Evolutionary conservation across 2,888 invertebrate species (phyloP), one percentile per base, ranked within the genome.

Genomic region (Caenorhabditis zanzibari): DNA sequence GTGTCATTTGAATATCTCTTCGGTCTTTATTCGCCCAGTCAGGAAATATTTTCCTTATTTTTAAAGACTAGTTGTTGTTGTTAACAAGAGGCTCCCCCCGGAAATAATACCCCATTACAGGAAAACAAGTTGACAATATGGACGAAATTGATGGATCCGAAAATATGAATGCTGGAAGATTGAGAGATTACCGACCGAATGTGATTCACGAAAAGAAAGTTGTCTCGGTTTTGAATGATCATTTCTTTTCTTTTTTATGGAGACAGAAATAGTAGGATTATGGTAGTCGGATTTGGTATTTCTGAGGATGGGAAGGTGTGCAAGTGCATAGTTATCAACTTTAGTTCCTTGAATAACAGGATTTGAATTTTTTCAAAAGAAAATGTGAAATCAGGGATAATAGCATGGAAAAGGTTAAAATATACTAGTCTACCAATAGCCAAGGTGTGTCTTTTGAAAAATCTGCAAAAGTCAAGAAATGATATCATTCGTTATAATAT

Each of bases 91-190:
- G n/a, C n/a, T n/a, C n/a, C n/a, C n/a, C n/a, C 59, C 35, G 52
- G 76, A 61, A 26, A 73, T 61, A 38, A 28, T 58, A 58, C 54
- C 22, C 22, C 52, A 22, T 19, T 35, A n/a, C 7, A 16, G n/a
- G 24, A 63, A 63, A 73, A 72, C 61, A 72, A 63, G 24, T 44
- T 63, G 52, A 63, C 73, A 75, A 75, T 68, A 58, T 38, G 49
- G n/a, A 24, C 52, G 24, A 61, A 52, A 61, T n/a, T 52, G 52
- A 61, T 47, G 52, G 61, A 61, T 52, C 16, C 28, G 19, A 16
- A 35, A 35, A 49, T 49, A n/a, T 64, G 61, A 38, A 38, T 38
- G 38, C 5, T 10, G 38, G 10, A 38, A 38, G 38, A 38, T 64
- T 64, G 26, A 14, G 47, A 59, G 72, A 72, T 72, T 72, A 72